Evolutionary conservation across 2,113 vertebrate genomes (phyloP).

Genomic region (Sigmodon hispidus): DNA sequence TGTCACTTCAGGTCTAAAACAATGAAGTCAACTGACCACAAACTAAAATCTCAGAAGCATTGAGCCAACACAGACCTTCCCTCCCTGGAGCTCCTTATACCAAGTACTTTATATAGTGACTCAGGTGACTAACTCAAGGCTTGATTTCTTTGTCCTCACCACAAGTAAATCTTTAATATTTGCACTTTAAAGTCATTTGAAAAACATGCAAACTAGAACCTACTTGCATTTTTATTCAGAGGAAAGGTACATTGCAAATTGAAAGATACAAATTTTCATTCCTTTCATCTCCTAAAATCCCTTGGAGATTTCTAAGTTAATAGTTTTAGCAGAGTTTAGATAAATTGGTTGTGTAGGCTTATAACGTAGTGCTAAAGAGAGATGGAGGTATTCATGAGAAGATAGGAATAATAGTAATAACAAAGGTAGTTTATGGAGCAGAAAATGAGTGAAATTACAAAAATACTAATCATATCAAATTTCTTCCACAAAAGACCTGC

Average conservation of each 20-base stretch:
- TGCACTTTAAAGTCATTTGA: slow-evolving; percentile 23
- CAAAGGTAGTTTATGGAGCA: slow-evolving; percentile 5
- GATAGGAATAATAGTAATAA: slow-evolving; percentile 30
- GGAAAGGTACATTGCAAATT: not conserved
- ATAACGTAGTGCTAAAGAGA: not conserved
- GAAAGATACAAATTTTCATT: slow-evolving; percentile 45
- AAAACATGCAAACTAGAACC: not conserved
- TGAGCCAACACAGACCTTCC: not conserved
- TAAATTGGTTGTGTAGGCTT: slow-evolving; percentile 48
- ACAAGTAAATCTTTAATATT: not conserved
- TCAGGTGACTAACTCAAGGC: not conserved
- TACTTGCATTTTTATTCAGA: not conserved
- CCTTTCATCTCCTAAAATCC: slow-evolving; percentile 35
- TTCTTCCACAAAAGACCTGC: not conserved
- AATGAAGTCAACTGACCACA: not conserved
- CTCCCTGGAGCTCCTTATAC: not conserved
- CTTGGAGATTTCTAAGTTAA: not conserved
- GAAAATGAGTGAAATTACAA: slow-evolving; percentile 48
- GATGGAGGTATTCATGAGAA: slow-evolving; percentile 24
- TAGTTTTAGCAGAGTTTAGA: slow-evolving; percentile 35
- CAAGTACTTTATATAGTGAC: not conserved
- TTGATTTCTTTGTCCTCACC: not conserved
- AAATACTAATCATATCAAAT: slow-evolving; percentile 18
- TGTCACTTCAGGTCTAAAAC: not conserved
- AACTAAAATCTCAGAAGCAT: not conserved